A percentile compares a stretch with the other conserved stretches of the same genome.
phyloP scores from a whole-genome alignment of 2,113 vertebrate genomes.

The Mesocricetus auratus region DNA sequence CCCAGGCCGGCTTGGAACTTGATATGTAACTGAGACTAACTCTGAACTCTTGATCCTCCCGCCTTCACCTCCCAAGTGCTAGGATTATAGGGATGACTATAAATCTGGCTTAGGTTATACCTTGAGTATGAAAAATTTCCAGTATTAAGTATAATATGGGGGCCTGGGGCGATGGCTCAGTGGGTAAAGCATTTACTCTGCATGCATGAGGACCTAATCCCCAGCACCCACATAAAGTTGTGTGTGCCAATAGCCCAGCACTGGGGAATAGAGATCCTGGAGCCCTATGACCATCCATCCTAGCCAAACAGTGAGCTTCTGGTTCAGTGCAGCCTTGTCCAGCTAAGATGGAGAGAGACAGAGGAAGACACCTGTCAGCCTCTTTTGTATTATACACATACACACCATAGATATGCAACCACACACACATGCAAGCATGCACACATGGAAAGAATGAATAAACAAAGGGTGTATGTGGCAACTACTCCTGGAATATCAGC shows the following conservation, averaged over 20 bases:
- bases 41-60: background rate
- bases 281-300: background rate
- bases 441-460: background rate
- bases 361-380: background rate
- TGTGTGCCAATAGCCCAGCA: background rate
- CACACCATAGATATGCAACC: too few relatives aligned
- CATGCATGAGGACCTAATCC: too few relatives aligned
- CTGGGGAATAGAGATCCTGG: background rate
- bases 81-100: background rate
- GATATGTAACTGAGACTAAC: background rate
- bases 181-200: too few relatives aligned
- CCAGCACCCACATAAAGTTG: background rate
- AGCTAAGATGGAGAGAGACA: background rate
- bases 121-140: slow-evolving; percentile 47
- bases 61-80: background rate
- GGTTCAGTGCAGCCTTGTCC: background rate
- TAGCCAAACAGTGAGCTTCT: background rate
- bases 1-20: background rate
- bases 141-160: slow-evolving; percentile 4
- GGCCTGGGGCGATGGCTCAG: too few relatives aligned
- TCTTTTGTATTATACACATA: background rate
- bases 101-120: background rate
- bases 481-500: background rate
- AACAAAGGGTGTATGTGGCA: background rate
- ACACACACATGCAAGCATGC: background rate